Evolutionary conservation across 2,113 vertebrate species (phyloP), one percentile per base, ranked within the genome.

Genomic region (Tupaia tana): DNA sequence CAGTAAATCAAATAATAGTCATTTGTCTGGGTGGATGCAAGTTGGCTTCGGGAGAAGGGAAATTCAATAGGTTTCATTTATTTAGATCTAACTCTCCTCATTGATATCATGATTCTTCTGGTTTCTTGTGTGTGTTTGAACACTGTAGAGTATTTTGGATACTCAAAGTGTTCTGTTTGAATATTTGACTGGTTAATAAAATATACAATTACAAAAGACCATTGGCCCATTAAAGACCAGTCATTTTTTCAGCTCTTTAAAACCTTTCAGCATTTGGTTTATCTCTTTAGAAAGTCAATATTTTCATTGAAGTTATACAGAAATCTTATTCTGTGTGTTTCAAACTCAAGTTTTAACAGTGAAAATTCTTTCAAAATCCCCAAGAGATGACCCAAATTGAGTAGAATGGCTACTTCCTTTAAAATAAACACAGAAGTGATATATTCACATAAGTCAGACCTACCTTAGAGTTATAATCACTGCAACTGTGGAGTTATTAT

Each of bases 241-340:
- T 59, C 9, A 24, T 61, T 85, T 96, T 94, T 71, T 18, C 73
- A 82, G 13, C 67, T 83, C 34, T 92, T 92, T 13, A 80, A 83
- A 77, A 13, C 20, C 9, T 66, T 86, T 81, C 43, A 66, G 14
- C 61, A 90, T 88, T 87, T 88, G 6, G 63, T 78, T 61, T 89
- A 22, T 79, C 27, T 31, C 20, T n/a, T 83, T 89, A 91, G 3
- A 4, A 91, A 43, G n/a, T 58, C 64, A 71, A 15, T 20, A 22
- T 92, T 83, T 73, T 31, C 24, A 61, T 25, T 24, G 22, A 61
- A 24, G 29, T 84, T 74, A 29, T 70, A 43, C 9, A 58, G 9
- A 52, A 69, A 43, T 80, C 43, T 81, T 88, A 84, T 90, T 94
- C 24, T 74, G 2, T 73, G 3, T 14, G 2, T 74, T 63, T 73